A percentile compares a stretch with the other conserved stretches of the same genome.
phyloP scores from a whole-genome alignment of 2,888 invertebrate species.

The Lasioglossum pauxillum region DNA sequence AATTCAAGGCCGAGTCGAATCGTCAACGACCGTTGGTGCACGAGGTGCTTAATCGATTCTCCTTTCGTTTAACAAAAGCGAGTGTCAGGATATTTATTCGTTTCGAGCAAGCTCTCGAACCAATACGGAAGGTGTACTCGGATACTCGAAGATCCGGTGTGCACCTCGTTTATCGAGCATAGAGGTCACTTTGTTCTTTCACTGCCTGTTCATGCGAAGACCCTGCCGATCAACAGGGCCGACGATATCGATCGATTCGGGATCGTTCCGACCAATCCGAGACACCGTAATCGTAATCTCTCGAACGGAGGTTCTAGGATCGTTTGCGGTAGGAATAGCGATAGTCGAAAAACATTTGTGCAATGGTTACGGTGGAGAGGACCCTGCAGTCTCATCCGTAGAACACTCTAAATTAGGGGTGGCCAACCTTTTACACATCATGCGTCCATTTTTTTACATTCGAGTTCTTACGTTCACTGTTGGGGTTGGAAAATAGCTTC shows the following conservation, averaged over 20 bases:
- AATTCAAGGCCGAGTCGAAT: background rate
- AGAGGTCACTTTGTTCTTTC: slow-evolving; percentile 38
- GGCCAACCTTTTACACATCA: too few species aligned
- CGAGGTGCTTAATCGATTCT: background rate
- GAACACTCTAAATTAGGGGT: background rate
- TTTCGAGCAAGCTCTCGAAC: background rate
- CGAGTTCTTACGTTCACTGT: too few species aligned
- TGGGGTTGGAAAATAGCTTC: too few species aligned
- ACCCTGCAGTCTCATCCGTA: background rate
- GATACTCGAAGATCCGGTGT: background rate
- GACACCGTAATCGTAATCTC: background rate
- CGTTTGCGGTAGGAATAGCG: slow-evolving; percentile 42
- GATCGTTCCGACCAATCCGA: slow-evolving; percentile 19
- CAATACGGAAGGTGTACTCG: background rate
- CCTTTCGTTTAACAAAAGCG: slow-evolving; percentile 8
- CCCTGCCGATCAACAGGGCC: background rate
- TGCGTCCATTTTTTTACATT: too few species aligned
- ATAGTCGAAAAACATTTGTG: slow-evolving; percentile 58
- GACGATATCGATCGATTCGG: slow-evolving; percentile 53
- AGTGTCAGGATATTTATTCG: slow-evolving; percentile 1
- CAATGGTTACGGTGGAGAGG: slow-evolving; percentile 54
- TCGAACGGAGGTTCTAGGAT: background rate
- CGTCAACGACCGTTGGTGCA: slow-evolving; percentile 3
- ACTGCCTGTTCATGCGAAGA: slow-evolving; percentile 48
- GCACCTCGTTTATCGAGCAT: slow-evolving; percentile 19